These are phyloP conservation scores for Caenorhabditis sp. DNA, from an alignment of 2,888 invertebrate species.

Conservation along the genomic window DNA sequence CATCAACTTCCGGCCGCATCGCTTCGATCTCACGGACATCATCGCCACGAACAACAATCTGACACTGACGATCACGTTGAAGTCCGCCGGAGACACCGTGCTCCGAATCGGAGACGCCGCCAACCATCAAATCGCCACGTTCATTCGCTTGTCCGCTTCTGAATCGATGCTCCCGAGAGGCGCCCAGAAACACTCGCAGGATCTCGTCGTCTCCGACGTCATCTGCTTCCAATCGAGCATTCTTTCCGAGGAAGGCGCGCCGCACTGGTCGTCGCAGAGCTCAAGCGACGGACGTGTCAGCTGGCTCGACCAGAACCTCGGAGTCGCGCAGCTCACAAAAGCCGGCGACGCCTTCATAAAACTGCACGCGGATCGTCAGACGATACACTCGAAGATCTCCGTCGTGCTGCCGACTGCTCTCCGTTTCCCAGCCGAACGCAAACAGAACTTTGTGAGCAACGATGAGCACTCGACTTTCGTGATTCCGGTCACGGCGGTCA, in stretches of 20 bases:
- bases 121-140: constrained; percentile 58
- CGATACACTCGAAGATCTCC: constrained; percentile 53
- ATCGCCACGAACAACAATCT: constrained; percentile 62
- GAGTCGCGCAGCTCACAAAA: constrained; percentile 54
- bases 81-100: constrained; percentile 71
- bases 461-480: constrained; percentile 18
- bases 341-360: constrained; percentile 56
- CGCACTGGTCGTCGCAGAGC: constrained; percentile 42
- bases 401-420: constrained; percentile 24
- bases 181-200: constrained; percentile 23
- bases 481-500: constrained; percentile 27
- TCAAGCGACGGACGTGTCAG: constrained; percentile 36
- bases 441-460: constrained; percentile 28
- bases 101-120: constrained; percentile 68
- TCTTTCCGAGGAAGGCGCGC: constrained; percentile 7
- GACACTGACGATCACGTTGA: constrained; percentile 65
- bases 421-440: constrained; percentile 6
- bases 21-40: constrained; percentile 73
- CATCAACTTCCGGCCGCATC: constrained; percentile 68
- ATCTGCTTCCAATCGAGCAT: constrained; percentile 54
- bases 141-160: constrained; percentile 65
- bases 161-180: constrained; percentile 52
- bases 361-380: constrained; percentile 42
- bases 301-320: constrained; percentile 48
- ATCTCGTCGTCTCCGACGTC: constrained; percentile 58